Evolutionary conservation across 2,888 invertebrate species (phyloP), one percentile per base, ranked within the genome.

Genomic region (Cheilosia vernalis): DNA sequence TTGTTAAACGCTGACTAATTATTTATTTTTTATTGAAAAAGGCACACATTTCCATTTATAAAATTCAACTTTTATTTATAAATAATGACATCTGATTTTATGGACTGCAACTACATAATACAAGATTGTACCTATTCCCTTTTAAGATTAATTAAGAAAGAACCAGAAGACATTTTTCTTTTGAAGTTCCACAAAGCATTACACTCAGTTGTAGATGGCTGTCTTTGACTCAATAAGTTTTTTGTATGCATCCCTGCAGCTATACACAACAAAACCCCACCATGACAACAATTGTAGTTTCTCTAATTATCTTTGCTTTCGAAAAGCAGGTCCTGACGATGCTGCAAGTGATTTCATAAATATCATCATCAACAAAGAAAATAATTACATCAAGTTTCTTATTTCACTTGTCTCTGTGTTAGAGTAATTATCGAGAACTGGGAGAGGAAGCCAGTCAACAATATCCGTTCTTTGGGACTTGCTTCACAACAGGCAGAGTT

Each of bases 321-420:
- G 47, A 27, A 60, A 42, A 58, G 73, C 21, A 56, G 19, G 42
- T 47, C 30, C 10, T 10, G 1, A 5, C 21, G 15, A 51, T 24
- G 19, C 33, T 19, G 40, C 40, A 27, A 33, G 19, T 51, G 49
- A 66, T 67, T 70, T 44, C 21, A 76, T 13, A 37, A 70, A 66
- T 51, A 72, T 73, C 66, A 21, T 56, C 70, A 56, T 70, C 79
- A 70, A 55, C 63, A 66, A 80, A 66, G 64, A 33, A 80, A 66
- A 66, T 80, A 73, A 73, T 73, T 73, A 58, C 79, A 60, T 64
- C 49, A n/a, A 21, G 40, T 60, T 61, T 53, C 30, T 17, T 63
- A n/a, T 30, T 47, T 69, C 42, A 24, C 5, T 42, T 64, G 30
- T 49, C 24, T 49, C 24, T n/a, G 19, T 42, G n/a, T 49, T 30